Evolutionary conservation across 2,797 vertebrate species (phyloP).

Genomic region (Etheostoma perlongum): DNA sequence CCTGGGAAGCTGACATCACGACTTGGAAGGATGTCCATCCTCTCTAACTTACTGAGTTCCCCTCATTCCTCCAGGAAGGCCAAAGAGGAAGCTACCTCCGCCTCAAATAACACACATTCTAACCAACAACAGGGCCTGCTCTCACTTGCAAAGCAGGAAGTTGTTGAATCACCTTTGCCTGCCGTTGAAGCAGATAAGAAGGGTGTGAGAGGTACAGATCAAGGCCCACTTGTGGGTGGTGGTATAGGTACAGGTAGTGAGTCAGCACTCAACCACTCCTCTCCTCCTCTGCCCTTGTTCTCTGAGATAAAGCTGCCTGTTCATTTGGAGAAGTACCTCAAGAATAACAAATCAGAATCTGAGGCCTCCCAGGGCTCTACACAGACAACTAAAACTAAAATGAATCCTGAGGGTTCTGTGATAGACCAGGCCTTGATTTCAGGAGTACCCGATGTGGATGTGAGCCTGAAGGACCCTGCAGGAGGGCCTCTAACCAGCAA

Average conservation of each 20-base stretch:
- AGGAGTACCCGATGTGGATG: slow-evolving; percentile 54
- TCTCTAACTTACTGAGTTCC: slow-evolving; percentile 87
- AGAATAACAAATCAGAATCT: slow-evolving; percentile 74
- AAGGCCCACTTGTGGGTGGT: slow-evolving; percentile 33
- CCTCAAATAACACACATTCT: slow-evolving; percentile 36
- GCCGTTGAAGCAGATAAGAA: slow-evolving; percentile 37
- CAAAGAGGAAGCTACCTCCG: slow-evolving; percentile 50
- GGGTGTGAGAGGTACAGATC: slow-evolving; percentile 40
- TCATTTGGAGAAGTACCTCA: slow-evolving; percentile 86
- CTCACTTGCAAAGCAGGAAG: slow-evolving; percentile 39
- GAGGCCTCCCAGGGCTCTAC: slow-evolving; percentile 35
- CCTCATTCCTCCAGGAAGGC: slow-evolving; percentile 66
- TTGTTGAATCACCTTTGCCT: slow-evolving; percentile 46
- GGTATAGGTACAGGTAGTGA: slow-evolving; percentile 51
- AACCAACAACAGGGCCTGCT: slow-evolving; percentile 33
- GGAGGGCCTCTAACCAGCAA: slow-evolving; percentile 74
- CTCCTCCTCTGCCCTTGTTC: slow-evolving; percentile 70
- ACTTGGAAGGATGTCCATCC: slow-evolving; percentile 92
- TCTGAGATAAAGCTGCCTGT: slow-evolving; percentile 83
- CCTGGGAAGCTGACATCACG: slow-evolving; percentile 86
- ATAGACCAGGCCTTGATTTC: slow-evolving; percentile 51
- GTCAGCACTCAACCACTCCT: slow-evolving; percentile 63
- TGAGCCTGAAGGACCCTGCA: slow-evolving; percentile 70
- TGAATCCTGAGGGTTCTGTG: slow-evolving; percentile 44
- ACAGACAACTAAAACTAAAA: slow-evolving; percentile 29